Base-by-base conservation (phyloP, 35 echinoderm and acorn worm genomes). In the Eucidaris tribuloides region DNA sequence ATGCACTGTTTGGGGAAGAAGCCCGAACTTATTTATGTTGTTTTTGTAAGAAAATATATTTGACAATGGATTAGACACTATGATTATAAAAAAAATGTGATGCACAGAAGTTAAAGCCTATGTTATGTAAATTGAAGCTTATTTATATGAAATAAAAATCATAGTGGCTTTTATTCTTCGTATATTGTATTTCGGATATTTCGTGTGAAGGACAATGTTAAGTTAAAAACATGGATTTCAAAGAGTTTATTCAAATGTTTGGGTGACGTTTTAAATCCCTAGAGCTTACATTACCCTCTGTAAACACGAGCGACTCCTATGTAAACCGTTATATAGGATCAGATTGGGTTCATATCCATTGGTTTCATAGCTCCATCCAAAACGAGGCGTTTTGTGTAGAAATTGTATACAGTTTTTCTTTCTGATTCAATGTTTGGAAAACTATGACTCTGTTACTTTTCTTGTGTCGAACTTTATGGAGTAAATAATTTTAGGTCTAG, bases 91-190 rank as follows among this genome's bases (percentile, higher is more conserved):
- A n/a, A n/a, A n/a, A n/a, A n/a, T n/a, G n/a, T n/a, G n/a, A n/a
- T n/a, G n/a, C n/a, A n/a, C n/a, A n/a, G n/a, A n/a, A n/a, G n/a
- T n/a, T n/a, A n/a, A n/a, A n/a, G n/a, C n/a, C 44, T 74, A 74
- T 74, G 68, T 74, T 42, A 27, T 74, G 68, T 74, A 74, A 74
- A 74, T 74, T 74, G 68, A 74, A 42, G 44, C 68, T 74, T 74
- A 74, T 74, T 74, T 74, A 74, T 74, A 74, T 74, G 68, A 74
- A 74, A 74, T 74, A 74, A 40, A 74, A 74, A 52, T 52, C 44
- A 74, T 74, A 74, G 40, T 74, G 34, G 40, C 68, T 74, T 74
- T 43, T 74, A 74, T 74, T 74, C 68, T 74, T 74, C 68, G 68
- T 41, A 74, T 18, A 44, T 74, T 74, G 68, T 74, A 19, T 74